Conservation (phyloP, 2,888 invertebrate genomes). For the Drosophila testacea region DNA sequence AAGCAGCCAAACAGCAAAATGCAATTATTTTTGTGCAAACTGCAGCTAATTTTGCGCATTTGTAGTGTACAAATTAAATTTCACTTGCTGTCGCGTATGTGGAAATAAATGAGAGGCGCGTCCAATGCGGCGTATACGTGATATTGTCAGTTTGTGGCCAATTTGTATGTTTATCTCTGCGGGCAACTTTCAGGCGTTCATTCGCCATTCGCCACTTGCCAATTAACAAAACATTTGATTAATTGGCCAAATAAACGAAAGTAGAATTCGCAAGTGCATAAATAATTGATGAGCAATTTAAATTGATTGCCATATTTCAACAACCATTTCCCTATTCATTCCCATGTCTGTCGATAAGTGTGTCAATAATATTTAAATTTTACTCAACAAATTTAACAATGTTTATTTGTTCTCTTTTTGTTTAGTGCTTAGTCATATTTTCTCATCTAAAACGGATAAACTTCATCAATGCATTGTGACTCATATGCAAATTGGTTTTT, state of each 20-base stretch:
- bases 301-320: conserved; percentile 26
- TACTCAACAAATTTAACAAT: not conserved
- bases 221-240: conserved; percentile 63
- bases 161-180: conserved; percentile 28
- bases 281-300: conserved; percentile 29
- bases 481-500: conserved; percentile 14
- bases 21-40: conserved; percentile 46
- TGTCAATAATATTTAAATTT: conserved; percentile 7
- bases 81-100: conserved; percentile 39
- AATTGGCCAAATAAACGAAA: conserved; percentile 54
- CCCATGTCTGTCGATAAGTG: conserved; percentile 14
- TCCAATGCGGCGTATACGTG: conserved; percentile 57
- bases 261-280: conserved; percentile 16
- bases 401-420: not conserved
- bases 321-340: not conserved
- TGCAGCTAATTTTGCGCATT: conserved; percentile 49
- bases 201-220: conserved; percentile 22
- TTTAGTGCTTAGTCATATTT: conserved; percentile 4
- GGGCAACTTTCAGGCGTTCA: not conserved
- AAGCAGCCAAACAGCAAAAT: conserved; percentile 32
- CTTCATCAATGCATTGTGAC: not conserved
- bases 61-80: conserved; percentile 65
- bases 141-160: conserved; percentile 42
- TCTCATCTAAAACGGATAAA: not conserved
- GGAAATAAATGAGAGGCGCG: conserved; percentile 1